Conservation (phyloP, 2,888 invertebrate species). For the Hymenopus coronatus region DNA sequence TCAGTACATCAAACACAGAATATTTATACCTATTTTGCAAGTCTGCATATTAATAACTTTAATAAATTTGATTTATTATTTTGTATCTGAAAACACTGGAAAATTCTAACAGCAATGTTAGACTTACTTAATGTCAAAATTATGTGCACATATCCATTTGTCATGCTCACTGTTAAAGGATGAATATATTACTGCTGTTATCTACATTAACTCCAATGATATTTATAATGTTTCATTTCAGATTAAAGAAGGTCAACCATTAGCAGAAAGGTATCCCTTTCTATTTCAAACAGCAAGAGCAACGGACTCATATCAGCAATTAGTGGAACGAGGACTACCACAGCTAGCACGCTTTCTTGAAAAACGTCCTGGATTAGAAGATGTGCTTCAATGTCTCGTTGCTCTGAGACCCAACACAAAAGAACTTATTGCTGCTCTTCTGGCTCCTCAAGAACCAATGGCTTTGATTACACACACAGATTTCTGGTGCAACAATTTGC, state of each 20-base stretch:
- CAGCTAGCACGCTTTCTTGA: conserved; percentile 70
- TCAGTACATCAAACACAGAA: too few relatives aligned
- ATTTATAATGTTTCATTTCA: not conserved
- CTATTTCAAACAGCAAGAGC: conserved; percentile 75
- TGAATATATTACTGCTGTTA: too few relatives aligned
- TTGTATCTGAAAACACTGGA: too few relatives aligned
- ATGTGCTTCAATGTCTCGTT: conserved; percentile 59
- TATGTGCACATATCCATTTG: too few relatives aligned
- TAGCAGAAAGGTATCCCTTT: conserved; percentile 61
- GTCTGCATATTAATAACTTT: too few relatives aligned
- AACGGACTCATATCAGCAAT: conserved; percentile 74
- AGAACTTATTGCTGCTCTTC: conserved; percentile 65
- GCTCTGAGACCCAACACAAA: conserved; percentile 64
- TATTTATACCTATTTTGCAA: too few relatives aligned
- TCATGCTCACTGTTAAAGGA: too few relatives aligned
- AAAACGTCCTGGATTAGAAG: conserved; percentile 61
- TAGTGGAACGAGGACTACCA: conserved; percentile 73
- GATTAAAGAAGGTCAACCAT: conserved; percentile 43
- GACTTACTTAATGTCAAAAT: too few relatives aligned
- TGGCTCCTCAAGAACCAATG: conserved; percentile 69
- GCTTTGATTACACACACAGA: conserved; percentile 78
- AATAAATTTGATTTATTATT: too few relatives aligned
- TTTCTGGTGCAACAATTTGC: conserved; percentile 79
- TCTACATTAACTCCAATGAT: not conserved
- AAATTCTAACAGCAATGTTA: too few relatives aligned